A percentile compares a stretch with the other conserved stretches of the same genome.
phyloP scores from a whole-genome alignment of 1,140 invertebrate genomes.

The Papilio polyxenes region DNA sequence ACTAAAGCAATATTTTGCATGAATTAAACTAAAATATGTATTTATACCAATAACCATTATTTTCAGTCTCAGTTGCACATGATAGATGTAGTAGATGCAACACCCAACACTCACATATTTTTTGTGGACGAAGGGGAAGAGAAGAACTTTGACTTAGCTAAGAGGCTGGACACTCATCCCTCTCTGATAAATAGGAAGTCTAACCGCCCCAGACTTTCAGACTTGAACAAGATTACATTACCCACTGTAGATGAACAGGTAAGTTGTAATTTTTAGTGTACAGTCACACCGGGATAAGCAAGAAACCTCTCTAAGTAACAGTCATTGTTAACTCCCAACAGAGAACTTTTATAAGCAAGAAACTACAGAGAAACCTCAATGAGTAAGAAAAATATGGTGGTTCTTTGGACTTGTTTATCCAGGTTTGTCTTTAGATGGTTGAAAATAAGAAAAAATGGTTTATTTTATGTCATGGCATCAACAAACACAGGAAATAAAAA shows the following conservation, averaged over 20 bases:
- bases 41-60: conserved; percentile 1
- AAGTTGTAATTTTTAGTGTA: conserved; percentile 38
- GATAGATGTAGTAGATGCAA: conserved; percentile 85
- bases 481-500: no score
- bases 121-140: conserved; percentile 87
- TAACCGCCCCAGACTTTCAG: conserved; percentile 85
- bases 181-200: conserved; percentile 84
- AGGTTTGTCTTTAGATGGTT: no score
- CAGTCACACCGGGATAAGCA: no score
- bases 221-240: conserved; percentile 83
- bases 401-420: no score
- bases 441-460: no score
- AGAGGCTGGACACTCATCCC: conserved; percentile 89
- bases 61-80: conserved; percentile 90
- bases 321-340: no score
- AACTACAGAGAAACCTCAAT: no score
- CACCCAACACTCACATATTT: conserved; percentile 89
- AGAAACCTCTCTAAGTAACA: no score
- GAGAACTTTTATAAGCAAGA: no score
- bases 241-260: conserved; percentile 81
- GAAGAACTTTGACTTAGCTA: conserved; percentile 86
- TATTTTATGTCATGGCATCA: no score
- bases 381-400: no score
- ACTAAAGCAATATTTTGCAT: not conserved
- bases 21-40: not conserved